A percentile compares a stretch with the other conserved stretches of the same genome.
Evolutionary conservation across 2,888 invertebrate species (phyloP).

Genomic region (Dorcus parallelipipedus): DNA sequence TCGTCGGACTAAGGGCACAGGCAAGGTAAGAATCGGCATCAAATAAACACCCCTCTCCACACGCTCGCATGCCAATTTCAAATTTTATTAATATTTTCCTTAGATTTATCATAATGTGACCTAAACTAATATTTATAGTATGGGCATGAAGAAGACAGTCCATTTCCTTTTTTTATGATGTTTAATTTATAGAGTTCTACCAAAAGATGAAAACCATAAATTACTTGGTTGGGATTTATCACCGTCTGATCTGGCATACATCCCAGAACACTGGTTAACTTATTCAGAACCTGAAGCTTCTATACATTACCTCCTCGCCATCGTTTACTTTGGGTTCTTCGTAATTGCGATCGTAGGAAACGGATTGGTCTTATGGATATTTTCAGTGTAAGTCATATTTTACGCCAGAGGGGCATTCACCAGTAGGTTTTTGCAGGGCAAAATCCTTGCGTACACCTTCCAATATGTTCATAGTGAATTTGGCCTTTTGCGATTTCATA

Average conservation of each 20-base stretch:
- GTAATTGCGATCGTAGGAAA: slow-evolving; percentile 73
- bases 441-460: slow-evolving; percentile 75
- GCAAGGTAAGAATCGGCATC: too few relatives aligned
- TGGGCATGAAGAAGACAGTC: too few relatives aligned
- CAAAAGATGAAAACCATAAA: slow-evolving; percentile 23
- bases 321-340: slow-evolving; percentile 73
- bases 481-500: slow-evolving; percentile 78
- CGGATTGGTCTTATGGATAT: slow-evolving; percentile 82
- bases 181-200: neutral
- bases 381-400: slow-evolving; percentile 63
- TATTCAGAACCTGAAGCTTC: slow-evolving; percentile 79
- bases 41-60: too few relatives aligned
- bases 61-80: too few relatives aligned
- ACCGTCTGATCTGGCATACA: slow-evolving; percentile 69
- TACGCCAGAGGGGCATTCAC: neutral
- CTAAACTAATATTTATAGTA: too few relatives aligned
- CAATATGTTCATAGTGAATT: slow-evolving; percentile 78
- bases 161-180: neutral
- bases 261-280: slow-evolving; percentile 78
- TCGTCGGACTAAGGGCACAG: too few relatives aligned
- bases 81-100: too few relatives aligned
- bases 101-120: too few relatives aligned
- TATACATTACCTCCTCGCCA: slow-evolving; percentile 73
- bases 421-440: slow-evolving; percentile 51
- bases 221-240: slow-evolving; percentile 76